These are phyloP conservation scores for Acanthopagrus latus DNA, from an alignment of 2,797 vertebrate genomes.

Conservation along the genomic window DNA sequence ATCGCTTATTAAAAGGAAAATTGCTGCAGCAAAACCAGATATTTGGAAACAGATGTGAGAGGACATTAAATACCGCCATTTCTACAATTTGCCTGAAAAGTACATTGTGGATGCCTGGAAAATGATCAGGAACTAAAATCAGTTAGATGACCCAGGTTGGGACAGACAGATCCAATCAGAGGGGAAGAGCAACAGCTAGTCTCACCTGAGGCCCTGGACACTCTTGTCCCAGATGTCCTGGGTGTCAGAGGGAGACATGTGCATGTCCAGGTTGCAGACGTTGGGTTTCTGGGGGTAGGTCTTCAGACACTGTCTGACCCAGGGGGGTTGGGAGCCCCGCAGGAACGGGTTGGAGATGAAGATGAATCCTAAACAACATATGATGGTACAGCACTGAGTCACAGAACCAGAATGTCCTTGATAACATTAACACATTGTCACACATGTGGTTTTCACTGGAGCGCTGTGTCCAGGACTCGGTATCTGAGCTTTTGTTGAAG, in stretches of 20 bases:
- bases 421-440: background rate
- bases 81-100: too few species aligned
- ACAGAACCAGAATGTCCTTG: background rate
- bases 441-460: background rate
- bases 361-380: constrained; percentile 88
- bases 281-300: constrained; percentile 93
- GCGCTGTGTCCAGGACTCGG: too few species aligned
- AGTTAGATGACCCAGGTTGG: background rate
- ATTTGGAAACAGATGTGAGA: too few species aligned
- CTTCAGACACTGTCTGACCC: constrained; percentile 94
- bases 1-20: background rate
- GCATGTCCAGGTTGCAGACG: constrained; percentile 95
- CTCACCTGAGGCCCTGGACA: constrained; percentile 85
- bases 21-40: too few species aligned
- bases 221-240: constrained; percentile 92
- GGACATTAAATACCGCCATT: too few species aligned
- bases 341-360: constrained; percentile 95
- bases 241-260: constrained; percentile 90
- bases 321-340: constrained; percentile 89
- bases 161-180: background rate
- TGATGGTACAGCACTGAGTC: background rate
- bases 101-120: too few species aligned
- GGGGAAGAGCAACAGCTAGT: background rate
- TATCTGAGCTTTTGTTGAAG: too few species aligned
- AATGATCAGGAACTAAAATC: too few species aligned